Base-by-base conservation (phyloP, 1,140 invertebrate genomes). In the Anoplolepis gracilipes region DNA sequence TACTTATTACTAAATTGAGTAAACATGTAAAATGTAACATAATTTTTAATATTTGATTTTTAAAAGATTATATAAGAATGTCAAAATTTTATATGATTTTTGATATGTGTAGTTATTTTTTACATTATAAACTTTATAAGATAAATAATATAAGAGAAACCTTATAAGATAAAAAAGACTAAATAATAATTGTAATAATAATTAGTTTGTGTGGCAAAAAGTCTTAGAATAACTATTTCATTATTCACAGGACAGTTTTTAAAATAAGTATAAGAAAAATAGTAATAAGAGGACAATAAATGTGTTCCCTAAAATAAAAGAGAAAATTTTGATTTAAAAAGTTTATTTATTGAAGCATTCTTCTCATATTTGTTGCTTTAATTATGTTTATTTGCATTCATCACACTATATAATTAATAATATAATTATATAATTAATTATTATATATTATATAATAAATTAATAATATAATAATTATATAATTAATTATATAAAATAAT, bases 91-190 rank as follows among this genome's bases (percentile, higher is more conserved):
- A n/a, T n/a, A n/a, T n/a, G n/a, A n/a, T n/a, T n/a, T n/a, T n/a
- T 61, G 49, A 33, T 65, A 64, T 73, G 16, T 57, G 46, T 30
- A 69, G 42, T 42, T 78, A 61, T 78, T 67, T 79, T 78, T 79
- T 79, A 67, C 69, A 79, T 79, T 55, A 79, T 33, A 77, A 62
- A 67, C 33, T 69, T 79, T 79, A 55, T 67, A 67, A n/a, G n/a
- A n/a, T n/a, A n/a, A n/a, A n/a, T n/a, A n/a, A n/a, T n/a, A n/a
- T n/a, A n/a, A n/a, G n/a, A n/a, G n/a, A 78, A 64, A 69, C 33
- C 57, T 79, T 79, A 55, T 69, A 69, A 59, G 3, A 79, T 77
- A 79, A 79, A 64, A 28, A 67, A 19, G 16, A 64, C 3, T 7
- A 65, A 3, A 16, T n/a, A 3, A 65, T 25, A 55, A 77, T n/a